Evolutionary conservation across 2,113 vertebrate genomes (phyloP).

Genomic region (Emydocephalus ijimae): DNA sequence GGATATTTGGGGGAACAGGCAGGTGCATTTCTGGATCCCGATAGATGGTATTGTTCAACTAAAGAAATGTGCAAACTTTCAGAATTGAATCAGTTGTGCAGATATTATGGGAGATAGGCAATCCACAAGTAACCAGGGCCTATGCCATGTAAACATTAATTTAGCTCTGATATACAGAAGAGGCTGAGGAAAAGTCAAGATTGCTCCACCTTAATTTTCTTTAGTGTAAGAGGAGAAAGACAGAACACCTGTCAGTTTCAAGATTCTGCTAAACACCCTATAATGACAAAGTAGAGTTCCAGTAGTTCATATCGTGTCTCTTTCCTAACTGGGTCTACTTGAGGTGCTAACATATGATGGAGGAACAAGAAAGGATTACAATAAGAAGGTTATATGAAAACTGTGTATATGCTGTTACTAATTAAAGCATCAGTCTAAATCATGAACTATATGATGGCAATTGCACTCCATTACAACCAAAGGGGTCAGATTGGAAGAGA

Average conservation of each 20-base stretch:
- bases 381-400: background rate
- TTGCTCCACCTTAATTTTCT: too few species aligned
- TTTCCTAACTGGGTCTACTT: too few species aligned
- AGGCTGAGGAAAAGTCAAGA: too few species aligned
- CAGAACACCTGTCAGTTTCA: too few species aligned
- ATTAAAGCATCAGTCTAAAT: background rate
- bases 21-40: background rate
- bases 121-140: background rate
- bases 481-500: background rate
- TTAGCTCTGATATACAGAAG: too few species aligned
- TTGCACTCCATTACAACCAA: background rate
- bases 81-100: background rate
- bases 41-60: background rate
- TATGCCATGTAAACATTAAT: too few species aligned
- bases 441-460: background rate
- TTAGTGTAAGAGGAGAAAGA: too few species aligned
- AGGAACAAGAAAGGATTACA: background rate
- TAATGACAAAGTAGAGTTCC: too few species aligned
- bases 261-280: too few species aligned
- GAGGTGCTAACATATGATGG: too few species aligned
- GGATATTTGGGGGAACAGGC: background rate
- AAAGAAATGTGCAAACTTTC: background rate
- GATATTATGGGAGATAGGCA: background rate
- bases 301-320: too few species aligned
- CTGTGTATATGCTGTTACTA: background rate